These are phyloP conservation scores for Xiphorhynchus elegans DNA, from an alignment of 2,113 vertebrate genomes.

Conservation along the genomic window DNA sequence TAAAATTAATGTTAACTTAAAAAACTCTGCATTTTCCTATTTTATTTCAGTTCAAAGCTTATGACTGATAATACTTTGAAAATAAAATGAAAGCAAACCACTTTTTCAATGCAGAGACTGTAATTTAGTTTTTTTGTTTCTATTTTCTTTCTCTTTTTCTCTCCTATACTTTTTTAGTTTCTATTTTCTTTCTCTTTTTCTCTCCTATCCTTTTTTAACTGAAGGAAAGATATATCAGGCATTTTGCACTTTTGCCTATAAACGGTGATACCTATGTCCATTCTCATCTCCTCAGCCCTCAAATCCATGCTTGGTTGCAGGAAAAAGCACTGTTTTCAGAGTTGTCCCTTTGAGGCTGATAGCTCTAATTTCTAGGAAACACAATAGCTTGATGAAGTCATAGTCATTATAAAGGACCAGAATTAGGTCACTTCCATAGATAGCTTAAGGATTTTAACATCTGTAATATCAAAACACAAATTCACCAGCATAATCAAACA, in stretches of 20 bases:
- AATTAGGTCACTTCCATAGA: slow-evolving; percentile 1
- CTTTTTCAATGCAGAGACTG: neutral
- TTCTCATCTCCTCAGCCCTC: neutral
- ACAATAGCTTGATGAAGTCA: slow-evolving; percentile 4
- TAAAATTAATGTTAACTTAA: neutral
- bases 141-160: neutral
- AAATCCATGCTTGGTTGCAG: neutral
- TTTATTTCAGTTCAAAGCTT: neutral
- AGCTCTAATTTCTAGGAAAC: slow-evolving; percentile 5
- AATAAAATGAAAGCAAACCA: neutral
- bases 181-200: neutral
- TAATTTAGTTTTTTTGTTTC: neutral
- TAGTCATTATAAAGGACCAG: neutral
- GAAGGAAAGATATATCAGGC: neutral
- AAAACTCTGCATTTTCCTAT: neutral
- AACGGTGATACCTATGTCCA: neutral
- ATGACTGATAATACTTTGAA: neutral
- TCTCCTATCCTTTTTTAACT: neutral
- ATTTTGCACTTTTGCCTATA: neutral
- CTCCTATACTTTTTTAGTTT: neutral
- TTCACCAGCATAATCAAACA: slow-evolving; percentile 40
- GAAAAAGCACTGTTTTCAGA: neutral
- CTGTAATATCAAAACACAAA: slow-evolving; percentile 25
- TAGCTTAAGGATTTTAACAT: slow-evolving; percentile 17
- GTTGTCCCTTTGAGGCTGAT: neutral